phyloP scores from a whole-genome alignment of 1,140 invertebrate species.

The Drosophila bocki region DNA sequence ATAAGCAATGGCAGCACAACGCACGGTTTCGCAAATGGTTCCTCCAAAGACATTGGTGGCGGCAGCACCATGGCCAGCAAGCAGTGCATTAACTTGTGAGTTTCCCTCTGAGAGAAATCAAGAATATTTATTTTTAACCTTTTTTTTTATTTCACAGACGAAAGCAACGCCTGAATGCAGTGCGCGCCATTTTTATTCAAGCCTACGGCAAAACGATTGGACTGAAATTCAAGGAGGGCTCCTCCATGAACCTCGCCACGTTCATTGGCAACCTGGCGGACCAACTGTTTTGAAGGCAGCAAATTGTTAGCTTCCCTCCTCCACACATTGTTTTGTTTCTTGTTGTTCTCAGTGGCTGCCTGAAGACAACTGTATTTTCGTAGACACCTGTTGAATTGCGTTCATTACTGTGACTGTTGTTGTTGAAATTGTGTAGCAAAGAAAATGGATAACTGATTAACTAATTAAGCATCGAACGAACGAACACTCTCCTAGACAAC shows the following conservation, averaged over 20 bases:
- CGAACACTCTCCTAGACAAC: conserved; percentile 35
- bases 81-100: conserved; percentile 69
- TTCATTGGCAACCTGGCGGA: conserved; percentile 80
- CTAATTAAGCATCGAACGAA: conserved; percentile 43
- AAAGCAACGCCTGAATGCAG: conserved; percentile 86
- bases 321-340: conserved; percentile 64
- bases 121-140: not conserved
- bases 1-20: conserved; percentile 86
- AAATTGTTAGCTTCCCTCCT: conserved; percentile 49
- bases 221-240: conserved; percentile 85
- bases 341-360: conserved; percentile 68
- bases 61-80: conserved; percentile 53
- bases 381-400: conserved; percentile 72
- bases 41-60: conserved; percentile 59
- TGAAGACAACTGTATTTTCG: conserved; percentile 67
- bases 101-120: not conserved
- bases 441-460: conserved; percentile 37
- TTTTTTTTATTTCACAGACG: conserved; percentile 80
- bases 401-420: conserved; percentile 70
- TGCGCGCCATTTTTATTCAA: conserved; percentile 82
- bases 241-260: conserved; percentile 74
- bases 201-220: conserved; percentile 84
- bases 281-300: conserved; percentile 64
- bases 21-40: conserved; percentile 85
- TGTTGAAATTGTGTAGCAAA: conserved; percentile 45